phyloP scores from a whole-genome alignment of 2,888 invertebrate genomes.

The Hypercompe scribonia region DNA sequence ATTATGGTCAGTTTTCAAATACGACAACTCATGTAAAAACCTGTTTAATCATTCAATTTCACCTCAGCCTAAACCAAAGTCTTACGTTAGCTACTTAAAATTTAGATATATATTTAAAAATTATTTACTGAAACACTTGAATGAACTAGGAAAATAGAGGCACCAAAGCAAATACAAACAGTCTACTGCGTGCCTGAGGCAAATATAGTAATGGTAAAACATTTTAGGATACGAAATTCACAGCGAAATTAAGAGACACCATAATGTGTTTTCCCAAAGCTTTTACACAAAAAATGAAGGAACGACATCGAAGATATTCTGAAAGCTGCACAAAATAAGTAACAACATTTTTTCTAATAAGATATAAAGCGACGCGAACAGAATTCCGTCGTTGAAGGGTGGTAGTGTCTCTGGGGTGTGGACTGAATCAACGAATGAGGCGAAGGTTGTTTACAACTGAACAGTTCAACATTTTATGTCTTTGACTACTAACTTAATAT shows the following conservation, averaged over 20 bases:
- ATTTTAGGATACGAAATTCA: conserved; percentile 23
- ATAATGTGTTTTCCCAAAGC: conserved; percentile 31
- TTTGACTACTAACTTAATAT: neutral
- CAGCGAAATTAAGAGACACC: conserved; percentile 40
- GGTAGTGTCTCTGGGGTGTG: neutral
- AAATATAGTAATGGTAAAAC: conserved; percentile 19
- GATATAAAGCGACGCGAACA: conserved; percentile 6
- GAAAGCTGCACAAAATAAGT: conserved; percentile 11
- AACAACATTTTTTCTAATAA: conserved; percentile 10
- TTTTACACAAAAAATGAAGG: conserved; percentile 24
- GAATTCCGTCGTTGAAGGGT: conserved; percentile 4
- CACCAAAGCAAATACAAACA: conserved; percentile 4
- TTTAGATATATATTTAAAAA: neutral
- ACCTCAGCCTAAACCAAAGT: neutral
- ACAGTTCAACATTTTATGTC: conserved; percentile 1
- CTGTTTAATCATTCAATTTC: neutral
- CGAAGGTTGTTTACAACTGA: neutral
- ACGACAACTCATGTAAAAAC: no score
- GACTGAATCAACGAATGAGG: conserved; percentile 5
- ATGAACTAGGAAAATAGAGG: neutral
- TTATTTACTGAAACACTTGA: neutral
- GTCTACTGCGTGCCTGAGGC: conserved; percentile 18
- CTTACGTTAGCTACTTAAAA: neutral
- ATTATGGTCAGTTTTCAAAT: neutral
- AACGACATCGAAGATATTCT: neutral